Evolutionary conservation across 2,888 invertebrate species (phyloP), one percentile per base, ranked within the genome.

Genomic region (Dioctria linearis): DNA sequence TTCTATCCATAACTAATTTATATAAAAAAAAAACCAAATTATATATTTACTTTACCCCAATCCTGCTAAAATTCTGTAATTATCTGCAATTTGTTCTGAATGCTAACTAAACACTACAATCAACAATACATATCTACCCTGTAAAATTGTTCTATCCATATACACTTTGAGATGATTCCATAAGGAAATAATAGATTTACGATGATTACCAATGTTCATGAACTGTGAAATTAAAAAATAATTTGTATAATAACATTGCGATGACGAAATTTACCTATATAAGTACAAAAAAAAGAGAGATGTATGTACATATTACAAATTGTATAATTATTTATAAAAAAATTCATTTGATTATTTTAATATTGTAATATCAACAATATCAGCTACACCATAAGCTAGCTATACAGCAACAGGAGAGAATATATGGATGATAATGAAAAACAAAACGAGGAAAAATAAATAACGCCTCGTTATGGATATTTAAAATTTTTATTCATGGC

Each of bases 211-310:
- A 25, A 25, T 25, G 25, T 25, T 25, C 25, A 61, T 39, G 61
- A 61, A 37, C 61, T 61, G 61, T 61, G 61, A 61, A 61, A 61
- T 61, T 61, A 37, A 61, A 61, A 61, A 25, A 61, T 61, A 61
- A 61, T 61, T 61, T 6, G 39, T 61, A n/a, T n/a, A 61, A 61
- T 61, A 61, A 61, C 37, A 6, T n/a, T 54, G 39, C 25, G 2
- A 61, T 39, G 39, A 3, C 25, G 4, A 61, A 61, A 61, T 61
- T 4, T 11, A 1, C 4, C 3, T n/a, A n/a, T n/a, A n/a, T n/a
- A n/a, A n/a, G n/a, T 37, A 6, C 8, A 4, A 37, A 25, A 61
- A 61, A 25, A 25, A 25, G 25, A 25, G 25, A 25, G 25, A 25
- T 0, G 2, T 25, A 25, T 25, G 25, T 25, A 25, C 25, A 25